Evolutionary conservation across 2,797 vertebrate genomes (phyloP), one percentile per base, ranked within the genome.

Genomic region (Botia kubotai): DNA sequence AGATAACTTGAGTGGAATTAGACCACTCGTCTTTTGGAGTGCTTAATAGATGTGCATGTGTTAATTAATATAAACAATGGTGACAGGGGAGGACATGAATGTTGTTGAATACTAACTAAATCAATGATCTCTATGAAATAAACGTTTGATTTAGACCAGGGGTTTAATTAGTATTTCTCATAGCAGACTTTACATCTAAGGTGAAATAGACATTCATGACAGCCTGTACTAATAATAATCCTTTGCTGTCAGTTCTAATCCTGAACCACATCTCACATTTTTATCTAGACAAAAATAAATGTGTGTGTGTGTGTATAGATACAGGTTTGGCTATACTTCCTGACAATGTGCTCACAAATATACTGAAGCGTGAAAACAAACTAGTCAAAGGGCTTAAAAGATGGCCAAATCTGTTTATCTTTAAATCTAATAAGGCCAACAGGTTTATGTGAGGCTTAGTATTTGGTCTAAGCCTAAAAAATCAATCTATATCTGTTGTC

Each of bases 21-120:
- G 6, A 80, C 60, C 70, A 73, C 71, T 73, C 55, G 33, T 73
- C 78, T 57, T 57, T 43, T 67, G 17, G 52, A 80, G 78, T 21
- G 17, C 33, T 73, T 65, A 72, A 80, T 26, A 63, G 67, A 52
- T 65, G 14, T 33, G 4, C 33, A 33, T 62, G 19, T 48, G 62
- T 33, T 80, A 74, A 74, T 74, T 53, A 33, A 58, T 72, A 19
- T 63, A 57, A 80, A 67, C 57, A 72, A 67, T 13, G 12, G n/a
- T 57, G 50, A 57, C 16, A 14, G 33, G 8, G 39, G 2, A 48
- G 8, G 6, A 67, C 68, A 39, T 80, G 23, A 66, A 80, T 21
- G 16, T 13, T 50, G 46, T 29, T 23, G 43, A 70, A 71, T 46
- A 12, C 75, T 48, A 55, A 17, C 46, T 23, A 65, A 2, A 65